A percentile compares a stretch with the other conserved stretches of the same genome.
phyloP scores from a whole-genome alignment of 1,140 invertebrate genomes.

The Caenorhabditis remanei region DNA sequence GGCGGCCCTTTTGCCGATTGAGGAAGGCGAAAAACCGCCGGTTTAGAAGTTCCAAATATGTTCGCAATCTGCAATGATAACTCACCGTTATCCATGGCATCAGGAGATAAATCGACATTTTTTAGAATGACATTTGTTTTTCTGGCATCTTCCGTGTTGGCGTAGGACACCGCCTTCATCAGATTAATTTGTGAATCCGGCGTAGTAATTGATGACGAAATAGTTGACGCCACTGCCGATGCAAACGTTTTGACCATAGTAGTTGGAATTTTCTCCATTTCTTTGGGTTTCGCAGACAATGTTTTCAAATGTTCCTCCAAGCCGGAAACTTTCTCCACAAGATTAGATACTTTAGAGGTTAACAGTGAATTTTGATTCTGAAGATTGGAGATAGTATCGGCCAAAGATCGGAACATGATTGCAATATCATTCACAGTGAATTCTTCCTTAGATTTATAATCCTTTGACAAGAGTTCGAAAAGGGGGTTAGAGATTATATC shows the following conservation, averaged over 20 bases:
- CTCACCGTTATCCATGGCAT: too few relatives aligned
- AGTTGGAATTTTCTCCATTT: neutral
- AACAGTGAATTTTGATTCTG: neutral
- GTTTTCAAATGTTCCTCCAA: neutral
- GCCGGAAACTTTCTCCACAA: neutral
- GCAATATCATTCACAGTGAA: neutral
- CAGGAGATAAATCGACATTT: too few relatives aligned
- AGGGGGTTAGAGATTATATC: neutral
- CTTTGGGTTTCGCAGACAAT: neutral
- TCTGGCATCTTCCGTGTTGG: too few relatives aligned
- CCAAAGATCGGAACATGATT: neutral
- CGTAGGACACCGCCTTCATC: too few relatives aligned
- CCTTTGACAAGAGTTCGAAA: neutral
- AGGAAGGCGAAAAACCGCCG: too few relatives aligned
- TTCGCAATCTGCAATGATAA: too few relatives aligned
- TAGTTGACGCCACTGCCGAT: too few relatives aligned
- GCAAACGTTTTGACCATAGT: neutral
- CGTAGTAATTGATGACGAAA: too few relatives aligned
- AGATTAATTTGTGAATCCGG: too few relatives aligned
- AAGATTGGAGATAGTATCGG: neutral
- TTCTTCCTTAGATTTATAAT: neutral
- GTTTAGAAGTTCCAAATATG: too few relatives aligned
- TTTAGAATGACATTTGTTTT: too few relatives aligned
- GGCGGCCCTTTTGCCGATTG: too few relatives aligned
- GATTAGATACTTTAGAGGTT: neutral